Conservation (phyloP, 2,113 vertebrate genomes). For the Erythrolamprus reginae region DNA sequence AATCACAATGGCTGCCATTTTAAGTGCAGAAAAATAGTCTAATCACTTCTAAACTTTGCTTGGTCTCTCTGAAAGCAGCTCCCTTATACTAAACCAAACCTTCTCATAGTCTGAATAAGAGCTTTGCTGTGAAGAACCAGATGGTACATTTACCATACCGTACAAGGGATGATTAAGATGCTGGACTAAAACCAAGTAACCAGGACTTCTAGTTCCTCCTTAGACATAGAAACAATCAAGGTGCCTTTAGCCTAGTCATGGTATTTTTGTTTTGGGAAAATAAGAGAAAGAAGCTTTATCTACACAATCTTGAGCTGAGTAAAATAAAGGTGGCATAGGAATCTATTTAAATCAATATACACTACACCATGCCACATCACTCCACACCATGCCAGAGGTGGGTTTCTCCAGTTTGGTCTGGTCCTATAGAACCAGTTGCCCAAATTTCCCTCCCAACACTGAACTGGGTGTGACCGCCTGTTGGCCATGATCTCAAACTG, state of each 20-base stretch:
- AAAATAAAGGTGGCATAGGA: not conserved
- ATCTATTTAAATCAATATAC: not conserved
- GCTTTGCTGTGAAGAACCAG: constrained; percentile 3
- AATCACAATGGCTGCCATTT: constrained; percentile 40
- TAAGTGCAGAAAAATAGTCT: not conserved
- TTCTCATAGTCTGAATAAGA: not conserved
- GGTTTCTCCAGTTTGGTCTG: too few relatives aligned
- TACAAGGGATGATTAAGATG: not conserved
- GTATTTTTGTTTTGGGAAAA: not conserved
- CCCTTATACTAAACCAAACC: not conserved
- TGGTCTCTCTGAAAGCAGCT: not conserved
- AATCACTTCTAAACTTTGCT: constrained; percentile 14
- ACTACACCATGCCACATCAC: not conserved
- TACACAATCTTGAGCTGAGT: not conserved
- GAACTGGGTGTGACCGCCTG: too few relatives aligned
- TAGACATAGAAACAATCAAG: not conserved
- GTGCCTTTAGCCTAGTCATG: not conserved
- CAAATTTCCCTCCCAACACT: too few relatives aligned
- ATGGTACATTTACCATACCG: not conserved
- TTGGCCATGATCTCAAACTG: too few relatives aligned
- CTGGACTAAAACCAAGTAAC: not conserved
- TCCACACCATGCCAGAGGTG: not conserved
- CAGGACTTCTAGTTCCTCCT: not conserved
- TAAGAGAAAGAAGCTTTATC: not conserved
- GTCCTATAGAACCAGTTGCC: too few relatives aligned